Percentiles rank a stretch among this genome's conserved stretches.
These are phyloP conservation scores for Phocides pigmalion DNA, from an alignment of 1,140 invertebrate species.

Conservation along the genomic window DNA sequence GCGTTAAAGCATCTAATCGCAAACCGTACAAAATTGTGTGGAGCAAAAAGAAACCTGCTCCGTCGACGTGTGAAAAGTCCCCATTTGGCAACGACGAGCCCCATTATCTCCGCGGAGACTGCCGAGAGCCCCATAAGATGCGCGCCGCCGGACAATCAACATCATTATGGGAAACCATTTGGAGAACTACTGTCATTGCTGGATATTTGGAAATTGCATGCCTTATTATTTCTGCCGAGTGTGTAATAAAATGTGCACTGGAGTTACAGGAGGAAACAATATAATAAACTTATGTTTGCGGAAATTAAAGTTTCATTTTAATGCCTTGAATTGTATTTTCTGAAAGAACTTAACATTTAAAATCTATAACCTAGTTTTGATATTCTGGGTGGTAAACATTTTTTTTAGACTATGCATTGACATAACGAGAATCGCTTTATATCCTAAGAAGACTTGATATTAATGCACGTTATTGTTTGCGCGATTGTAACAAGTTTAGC, in stretches of 20 bases:
- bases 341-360: too few relatives aligned
- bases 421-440: too few relatives aligned
- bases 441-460: too few relatives aligned
- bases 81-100: conserved; percentile 23
- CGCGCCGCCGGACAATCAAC: conserved; percentile 26
- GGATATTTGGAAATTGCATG: conserved; percentile 33
- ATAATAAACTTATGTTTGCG: too few relatives aligned
- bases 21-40: conserved; percentile 3
- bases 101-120: conserved; percentile 14
- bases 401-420: too few relatives aligned
- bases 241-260: conserved; percentile 19
- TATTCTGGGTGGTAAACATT: too few relatives aligned
- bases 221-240: conserved; percentile 21
- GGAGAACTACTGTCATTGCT: conserved; percentile 25
- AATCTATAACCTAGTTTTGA: too few relatives aligned
- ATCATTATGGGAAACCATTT: conserved; percentile 31
- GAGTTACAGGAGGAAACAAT: too few relatives aligned
- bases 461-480: too few relatives aligned
- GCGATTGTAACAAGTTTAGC: too few relatives aligned
- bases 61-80: conserved; percentile 28
- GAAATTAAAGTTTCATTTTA: too few relatives aligned
- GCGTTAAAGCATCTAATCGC: neutral
- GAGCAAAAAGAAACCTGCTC: conserved; percentile 9
- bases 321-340: too few relatives aligned
- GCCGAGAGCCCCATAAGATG: conserved; percentile 23